Conservation (phyloP, 2,888 invertebrate species). For the Chaitophorus viminalis region DNA sequence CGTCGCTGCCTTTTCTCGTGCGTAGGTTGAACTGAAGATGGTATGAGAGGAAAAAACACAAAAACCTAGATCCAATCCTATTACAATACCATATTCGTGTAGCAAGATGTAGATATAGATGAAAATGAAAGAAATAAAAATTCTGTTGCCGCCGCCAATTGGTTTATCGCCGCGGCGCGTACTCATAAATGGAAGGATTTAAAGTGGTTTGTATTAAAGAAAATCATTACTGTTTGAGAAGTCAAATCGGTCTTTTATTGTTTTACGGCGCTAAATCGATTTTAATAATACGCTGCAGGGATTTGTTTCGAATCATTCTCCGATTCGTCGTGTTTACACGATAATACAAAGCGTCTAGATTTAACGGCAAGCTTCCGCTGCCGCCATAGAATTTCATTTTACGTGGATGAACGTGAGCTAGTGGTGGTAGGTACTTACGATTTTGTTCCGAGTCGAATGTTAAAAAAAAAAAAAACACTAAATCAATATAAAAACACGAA, state of each 20-base stretch:
- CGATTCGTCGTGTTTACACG: slow-evolving; percentile 30
- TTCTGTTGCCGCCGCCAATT: too few relatives aligned
- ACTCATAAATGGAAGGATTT: too few relatives aligned
- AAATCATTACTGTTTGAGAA: slow-evolving; percentile 8
- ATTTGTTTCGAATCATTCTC: slow-evolving; percentile 22
- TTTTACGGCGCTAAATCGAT: slow-evolving; percentile 5
- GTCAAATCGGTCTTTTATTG: slow-evolving; percentile 32
- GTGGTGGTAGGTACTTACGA: background rate
- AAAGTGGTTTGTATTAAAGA: too few relatives aligned
- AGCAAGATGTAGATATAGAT: too few relatives aligned
- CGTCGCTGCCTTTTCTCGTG: too few relatives aligned
- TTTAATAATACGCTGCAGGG: slow-evolving; percentile 20
- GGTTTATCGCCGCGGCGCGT: too few relatives aligned
- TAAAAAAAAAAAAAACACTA: background rate
- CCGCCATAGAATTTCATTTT: background rate
- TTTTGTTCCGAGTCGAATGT: background rate
- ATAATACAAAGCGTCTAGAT: slow-evolving; percentile 39
- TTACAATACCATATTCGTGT: too few relatives aligned
- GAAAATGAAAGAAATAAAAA: too few relatives aligned
- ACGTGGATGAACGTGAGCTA: background rate
- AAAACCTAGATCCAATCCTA: too few relatives aligned
- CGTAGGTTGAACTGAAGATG: too few relatives aligned
- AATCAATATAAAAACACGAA: too few relatives aligned
- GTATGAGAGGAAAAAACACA: too few relatives aligned
- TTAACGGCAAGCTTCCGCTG: background rate